Conservation (phyloP, 2,113 vertebrate genomes). For the Vidua chalybeata region DNA sequence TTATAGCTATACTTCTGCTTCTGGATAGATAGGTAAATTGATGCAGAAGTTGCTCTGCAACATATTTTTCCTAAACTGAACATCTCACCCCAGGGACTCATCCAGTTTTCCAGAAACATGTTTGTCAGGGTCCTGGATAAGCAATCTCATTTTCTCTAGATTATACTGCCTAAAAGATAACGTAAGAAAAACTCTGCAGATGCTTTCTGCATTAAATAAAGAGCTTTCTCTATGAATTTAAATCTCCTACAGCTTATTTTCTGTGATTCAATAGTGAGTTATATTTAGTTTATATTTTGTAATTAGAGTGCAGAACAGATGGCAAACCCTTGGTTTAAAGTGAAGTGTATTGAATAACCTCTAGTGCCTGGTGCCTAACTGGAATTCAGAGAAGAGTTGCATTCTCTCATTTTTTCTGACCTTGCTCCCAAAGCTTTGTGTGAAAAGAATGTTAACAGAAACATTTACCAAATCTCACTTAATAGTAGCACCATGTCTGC, state of each 20-base stretch:
- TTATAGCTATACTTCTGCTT: not conserved
- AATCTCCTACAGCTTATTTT: slow-evolving; percentile 8
- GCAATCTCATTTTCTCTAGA: not conserved
- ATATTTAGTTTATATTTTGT: slow-evolving; percentile 42
- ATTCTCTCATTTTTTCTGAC: not conserved
- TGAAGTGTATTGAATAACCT: not conserved
- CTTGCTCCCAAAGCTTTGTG: not conserved
- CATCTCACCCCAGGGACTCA: not conserved
- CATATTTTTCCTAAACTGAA: not conserved
- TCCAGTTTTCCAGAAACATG: not conserved
- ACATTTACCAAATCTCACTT: not conserved
- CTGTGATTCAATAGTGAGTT: slow-evolving; percentile 21
- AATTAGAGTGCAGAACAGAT: slow-evolving; percentile 61
- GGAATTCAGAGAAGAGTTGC: not conserved
- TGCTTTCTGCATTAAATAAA: slow-evolving; percentile 40
- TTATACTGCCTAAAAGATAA: not conserved
- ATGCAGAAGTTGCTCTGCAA: not conserved
- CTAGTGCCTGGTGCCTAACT: not conserved
- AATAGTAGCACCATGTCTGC: not conserved
- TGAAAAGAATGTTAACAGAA: not conserved
- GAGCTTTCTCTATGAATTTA: slow-evolving; percentile 20
- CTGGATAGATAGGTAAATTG: not conserved
- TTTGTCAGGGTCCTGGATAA: not conserved
- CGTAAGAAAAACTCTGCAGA: not conserved
- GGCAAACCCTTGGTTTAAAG: slow-evolving; percentile 22